phyloP scores from a whole-genome alignment of 1,140 invertebrate species.

The Drosophila quadrilineata region DNA sequence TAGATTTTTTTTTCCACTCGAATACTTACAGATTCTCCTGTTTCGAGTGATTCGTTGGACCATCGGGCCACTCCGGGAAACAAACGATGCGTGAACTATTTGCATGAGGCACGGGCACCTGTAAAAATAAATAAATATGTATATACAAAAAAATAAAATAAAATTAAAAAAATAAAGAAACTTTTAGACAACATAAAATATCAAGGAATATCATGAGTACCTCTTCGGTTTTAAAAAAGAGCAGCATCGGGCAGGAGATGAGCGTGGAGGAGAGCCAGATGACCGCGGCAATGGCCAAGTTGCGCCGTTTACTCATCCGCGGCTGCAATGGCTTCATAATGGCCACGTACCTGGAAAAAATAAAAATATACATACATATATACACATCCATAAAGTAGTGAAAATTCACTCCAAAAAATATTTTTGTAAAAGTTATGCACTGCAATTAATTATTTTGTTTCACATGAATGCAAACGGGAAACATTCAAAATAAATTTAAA shows the following conservation, averaged over 20 bases:
- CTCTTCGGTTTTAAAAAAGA: constrained; percentile 89
- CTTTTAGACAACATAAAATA: no score
- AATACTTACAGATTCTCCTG: constrained; percentile 90
- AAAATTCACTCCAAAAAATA: no score
- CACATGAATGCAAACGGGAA: neutral
- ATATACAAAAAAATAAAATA: neutral
- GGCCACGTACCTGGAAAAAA: constrained; percentile 89
- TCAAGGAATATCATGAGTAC: constrained; percentile 52
- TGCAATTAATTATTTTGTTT: constrained; percentile 29
- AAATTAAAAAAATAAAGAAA: neutral
- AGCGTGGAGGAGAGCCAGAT: constrained; percentile 90
- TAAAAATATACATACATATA: neutral
- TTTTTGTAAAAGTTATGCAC: no score
- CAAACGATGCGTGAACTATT: constrained; percentile 86
- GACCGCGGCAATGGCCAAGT: constrained; percentile 89
- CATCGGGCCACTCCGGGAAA: constrained; percentile 92
- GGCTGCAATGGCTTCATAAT: constrained; percentile 95
- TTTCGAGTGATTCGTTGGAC: constrained; percentile 85
- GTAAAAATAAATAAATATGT: neutral
- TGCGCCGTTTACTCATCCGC: constrained; percentile 90
- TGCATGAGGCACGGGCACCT: constrained; percentile 81
- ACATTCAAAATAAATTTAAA: neutral
- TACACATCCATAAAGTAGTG: neutral
- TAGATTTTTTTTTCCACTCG: neutral
- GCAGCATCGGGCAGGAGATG: constrained; percentile 91